phyloP scores from a whole-genome alignment of 2,113 vertebrate species.

The Barnardius zonarius region DNA sequence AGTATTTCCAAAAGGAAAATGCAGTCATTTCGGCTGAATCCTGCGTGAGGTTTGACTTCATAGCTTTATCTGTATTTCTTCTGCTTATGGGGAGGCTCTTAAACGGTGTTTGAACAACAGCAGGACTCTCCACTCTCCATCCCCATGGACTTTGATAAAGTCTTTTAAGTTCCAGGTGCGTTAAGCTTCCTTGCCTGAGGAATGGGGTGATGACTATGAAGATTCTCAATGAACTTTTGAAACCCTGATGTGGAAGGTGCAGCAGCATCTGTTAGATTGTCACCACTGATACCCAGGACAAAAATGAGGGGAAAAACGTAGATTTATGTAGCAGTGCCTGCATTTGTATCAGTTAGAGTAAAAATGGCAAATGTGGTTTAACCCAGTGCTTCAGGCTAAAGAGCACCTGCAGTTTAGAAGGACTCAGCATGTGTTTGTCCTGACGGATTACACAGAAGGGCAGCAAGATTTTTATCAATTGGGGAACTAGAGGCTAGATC shows the following conservation, averaged over 20 bases:
- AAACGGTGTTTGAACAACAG: neutral
- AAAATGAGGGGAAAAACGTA: neutral
- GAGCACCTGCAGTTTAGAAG: neutral
- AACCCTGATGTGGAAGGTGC: neutral
- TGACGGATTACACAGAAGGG: too few species aligned
- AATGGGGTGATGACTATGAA: neutral
- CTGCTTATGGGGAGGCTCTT: neutral
- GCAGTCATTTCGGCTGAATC: neutral
- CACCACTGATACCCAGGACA: neutral
- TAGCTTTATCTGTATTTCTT: neutral
- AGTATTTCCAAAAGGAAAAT: neutral
- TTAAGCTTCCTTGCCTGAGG: slow-evolving; percentile 13
- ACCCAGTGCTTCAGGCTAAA: neutral
- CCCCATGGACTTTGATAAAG: neutral
- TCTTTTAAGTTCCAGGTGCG: neutral
- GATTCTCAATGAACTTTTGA: neutral
- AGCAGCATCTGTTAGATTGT: neutral
- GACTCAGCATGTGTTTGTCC: neutral
- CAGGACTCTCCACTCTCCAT: neutral
- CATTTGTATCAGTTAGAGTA: neutral
- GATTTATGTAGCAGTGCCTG: neutral
- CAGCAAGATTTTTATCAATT: neutral
- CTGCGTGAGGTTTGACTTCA: neutral
- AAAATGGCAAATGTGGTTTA: neutral
- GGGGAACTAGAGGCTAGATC: neutral